phyloP scores from a whole-genome alignment of 1,140 invertebrate species.

The Maconellicoccus hirsutus region DNA sequence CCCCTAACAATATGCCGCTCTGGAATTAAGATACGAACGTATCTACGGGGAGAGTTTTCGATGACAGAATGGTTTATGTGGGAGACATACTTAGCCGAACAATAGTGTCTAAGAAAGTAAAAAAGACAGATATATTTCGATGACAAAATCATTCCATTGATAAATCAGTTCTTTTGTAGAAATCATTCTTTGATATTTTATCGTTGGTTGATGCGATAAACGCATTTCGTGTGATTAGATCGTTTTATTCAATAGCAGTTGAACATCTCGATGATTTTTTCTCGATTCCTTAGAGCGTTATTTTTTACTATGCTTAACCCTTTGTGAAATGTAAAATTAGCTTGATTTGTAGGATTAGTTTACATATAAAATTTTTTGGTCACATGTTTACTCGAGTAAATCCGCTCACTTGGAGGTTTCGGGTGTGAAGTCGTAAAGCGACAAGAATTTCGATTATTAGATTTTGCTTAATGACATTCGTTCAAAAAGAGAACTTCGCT shows the following conservation, averaged over 20 bases:
- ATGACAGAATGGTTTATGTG: slow-evolving; percentile 12
- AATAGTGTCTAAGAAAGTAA: not conserved
- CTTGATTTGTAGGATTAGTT: too few species aligned
- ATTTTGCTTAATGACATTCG: slow-evolving; percentile 6
- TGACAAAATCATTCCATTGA: slow-evolving; percentile 12
- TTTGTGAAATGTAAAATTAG: too few species aligned
- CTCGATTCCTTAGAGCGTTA: too few species aligned
- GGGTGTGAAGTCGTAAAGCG: not conserved
- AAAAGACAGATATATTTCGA: not conserved
- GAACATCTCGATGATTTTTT: too few species aligned
- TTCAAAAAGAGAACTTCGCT: not conserved
- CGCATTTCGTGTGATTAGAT: too few species aligned
- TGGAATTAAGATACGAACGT: too few species aligned
- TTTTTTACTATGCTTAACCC: too few species aligned
- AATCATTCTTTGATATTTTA: not conserved
- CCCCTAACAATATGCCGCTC: too few species aligned
- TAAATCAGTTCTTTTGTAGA: slow-evolving; percentile 8
- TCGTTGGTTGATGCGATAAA: not conserved
- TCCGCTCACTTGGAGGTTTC: too few species aligned
- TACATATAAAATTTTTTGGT: too few species aligned
- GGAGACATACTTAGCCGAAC: slow-evolving; percentile 2
- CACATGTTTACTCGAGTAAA: too few species aligned
- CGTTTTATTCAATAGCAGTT: too few species aligned
- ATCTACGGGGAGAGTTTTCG: not conserved
- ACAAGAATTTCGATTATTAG: slow-evolving; percentile 9